Evolutionary conservation across 2,888 invertebrate species (phyloP).

Genomic region (Eilema sororculum): DNA sequence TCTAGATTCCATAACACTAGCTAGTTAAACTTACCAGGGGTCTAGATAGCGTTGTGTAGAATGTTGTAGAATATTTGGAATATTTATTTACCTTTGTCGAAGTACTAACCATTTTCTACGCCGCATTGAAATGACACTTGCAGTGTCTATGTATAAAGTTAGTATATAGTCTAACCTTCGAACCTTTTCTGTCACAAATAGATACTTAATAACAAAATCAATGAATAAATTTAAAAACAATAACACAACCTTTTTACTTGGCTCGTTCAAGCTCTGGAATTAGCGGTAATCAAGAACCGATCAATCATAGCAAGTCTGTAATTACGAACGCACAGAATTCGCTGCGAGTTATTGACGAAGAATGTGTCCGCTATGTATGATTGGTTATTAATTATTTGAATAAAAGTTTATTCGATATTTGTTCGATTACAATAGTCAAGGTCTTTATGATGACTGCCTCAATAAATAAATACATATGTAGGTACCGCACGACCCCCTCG

Average conservation of each 20-base stretch:
- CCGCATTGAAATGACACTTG: too few species aligned
- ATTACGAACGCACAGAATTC: constrained; percentile 10
- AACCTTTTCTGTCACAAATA: neutral
- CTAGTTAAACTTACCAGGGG: too few species aligned
- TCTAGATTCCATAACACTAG: too few species aligned
- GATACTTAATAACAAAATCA: neutral
- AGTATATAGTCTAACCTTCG: too few species aligned
- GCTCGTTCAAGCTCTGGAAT: neutral
- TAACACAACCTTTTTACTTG: neutral
- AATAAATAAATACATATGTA: too few species aligned
- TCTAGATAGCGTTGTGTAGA: too few species aligned
- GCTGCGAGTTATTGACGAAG: constrained; percentile 1
- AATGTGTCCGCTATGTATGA: constrained; percentile 2
- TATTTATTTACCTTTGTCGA: too few species aligned
- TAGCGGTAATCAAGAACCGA: constrained; percentile 13
- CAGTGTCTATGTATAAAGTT: too few species aligned
- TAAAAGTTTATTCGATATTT: neutral
- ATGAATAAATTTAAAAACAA: constrained; percentile 8
- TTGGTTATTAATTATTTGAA: constrained; percentile 5
- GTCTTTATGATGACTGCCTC: too few species aligned
- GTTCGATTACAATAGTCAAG: neutral
- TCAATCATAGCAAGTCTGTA: constrained; percentile 10
- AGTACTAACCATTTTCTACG: too few species aligned
- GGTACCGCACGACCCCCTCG: too few species aligned
- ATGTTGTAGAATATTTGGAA: too few species aligned